Base-by-base conservation (phyloP, 2,113 vertebrate genomes). In the Apteryx owenii region DNA sequence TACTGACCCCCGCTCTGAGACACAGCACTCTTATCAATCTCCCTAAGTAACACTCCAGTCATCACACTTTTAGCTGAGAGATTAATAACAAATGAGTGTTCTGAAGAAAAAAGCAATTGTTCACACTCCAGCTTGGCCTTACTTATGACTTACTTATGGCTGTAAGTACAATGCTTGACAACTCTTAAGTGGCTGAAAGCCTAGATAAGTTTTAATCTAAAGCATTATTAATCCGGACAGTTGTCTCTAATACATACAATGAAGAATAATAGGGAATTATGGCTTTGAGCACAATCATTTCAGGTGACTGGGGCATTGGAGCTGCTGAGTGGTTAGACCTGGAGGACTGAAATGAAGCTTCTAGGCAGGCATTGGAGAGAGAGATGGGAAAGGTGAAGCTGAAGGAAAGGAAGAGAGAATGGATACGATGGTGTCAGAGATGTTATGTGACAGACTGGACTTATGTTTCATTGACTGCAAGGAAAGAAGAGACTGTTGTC, bases 31-130 rank as follows among this genome's bases (percentile, higher is more conserved):
- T 81, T 90, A 83, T 91, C 87, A 94, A 53, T 93, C 31, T 86
- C 61, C 79, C 68, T 86, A 94, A 95, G 79, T 56, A 94, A 81
- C 68, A 65, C 68, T 95, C 71, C 75, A 96, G 75, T 85, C 85
- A 86, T 81, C 87, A 93, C 81, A 88, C 62, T 91, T 91, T 60
- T 70, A 95, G 54, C 40, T 88, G 72, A 83, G 71, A 95, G 71
- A 62, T 83, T 94, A 94, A 50, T 77, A 93, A 91, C 1, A 5
- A 93, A 42, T 58, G 31, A 89, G 56, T 81, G 44, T 62, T 93
- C 81, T 82, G 70, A 75, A 85, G 65, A 4, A n/a, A 88, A 91
- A 85, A 70, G 1, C n/a, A 89, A 75, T 77, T 93, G 50, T 90
- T 94, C 85, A 68, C 71, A 48, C 71, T 91, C 36, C 61, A 82